phyloP scores from a whole-genome alignment of 2,113 vertebrate genomes.

The Taurulus bubalis region DNA sequence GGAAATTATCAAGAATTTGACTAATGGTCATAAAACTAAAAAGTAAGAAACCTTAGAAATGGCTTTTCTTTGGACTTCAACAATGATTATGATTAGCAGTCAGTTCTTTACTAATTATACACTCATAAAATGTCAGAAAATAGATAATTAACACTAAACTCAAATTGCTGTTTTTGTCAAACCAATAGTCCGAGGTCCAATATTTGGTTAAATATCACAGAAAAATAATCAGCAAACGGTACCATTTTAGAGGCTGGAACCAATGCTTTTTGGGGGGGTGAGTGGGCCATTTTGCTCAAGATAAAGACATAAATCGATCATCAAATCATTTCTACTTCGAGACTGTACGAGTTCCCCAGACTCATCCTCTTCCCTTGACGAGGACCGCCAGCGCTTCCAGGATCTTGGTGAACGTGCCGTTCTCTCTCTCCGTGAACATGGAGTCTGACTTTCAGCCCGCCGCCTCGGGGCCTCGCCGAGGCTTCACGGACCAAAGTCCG shows the following conservation, averaged over 20 bases:
- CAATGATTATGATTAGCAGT: no score
- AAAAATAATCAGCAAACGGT: neutral
- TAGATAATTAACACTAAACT: neutral
- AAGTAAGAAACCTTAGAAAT: neutral
- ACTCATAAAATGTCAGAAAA: neutral
- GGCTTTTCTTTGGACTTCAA: neutral
- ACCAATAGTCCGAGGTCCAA: neutral
- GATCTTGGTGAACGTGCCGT: slow-evolving; percentile 30
- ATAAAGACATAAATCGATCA: neutral
- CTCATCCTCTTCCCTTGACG: neutral
- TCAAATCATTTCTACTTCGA: neutral
- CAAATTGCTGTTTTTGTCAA: neutral
- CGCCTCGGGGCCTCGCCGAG: slow-evolving; percentile 13
- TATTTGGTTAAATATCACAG: neutral
- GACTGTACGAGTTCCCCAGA: neutral
- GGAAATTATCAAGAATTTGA: neutral
- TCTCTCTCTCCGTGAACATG: slow-evolving; percentile 37
- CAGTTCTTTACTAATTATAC: neutral
- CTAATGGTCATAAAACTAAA: neutral
- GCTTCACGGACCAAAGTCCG: slow-evolving; percentile 39
- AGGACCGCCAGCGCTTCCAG: neutral
- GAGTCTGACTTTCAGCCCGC: slow-evolving; percentile 46
- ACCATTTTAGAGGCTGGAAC: neutral
- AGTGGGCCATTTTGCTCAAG: neutral
- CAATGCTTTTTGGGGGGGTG: no score